Conservation (phyloP, 2,888 invertebrate species). For the Chydorus sphaericus region DNA sequence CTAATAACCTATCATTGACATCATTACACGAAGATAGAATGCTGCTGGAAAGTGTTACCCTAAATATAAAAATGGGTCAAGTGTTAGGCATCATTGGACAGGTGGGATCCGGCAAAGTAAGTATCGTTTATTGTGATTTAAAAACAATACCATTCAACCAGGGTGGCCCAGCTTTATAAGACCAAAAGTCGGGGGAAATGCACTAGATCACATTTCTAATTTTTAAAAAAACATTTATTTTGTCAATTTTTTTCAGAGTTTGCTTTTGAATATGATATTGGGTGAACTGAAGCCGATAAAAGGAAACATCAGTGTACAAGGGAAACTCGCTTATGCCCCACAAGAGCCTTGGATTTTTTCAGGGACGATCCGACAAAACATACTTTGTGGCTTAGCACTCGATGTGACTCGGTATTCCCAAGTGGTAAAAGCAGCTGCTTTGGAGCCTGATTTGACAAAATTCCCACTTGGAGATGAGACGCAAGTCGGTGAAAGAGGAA, state of each 20-base stretch:
- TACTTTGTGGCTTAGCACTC: conserved; percentile 20
- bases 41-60: no score
- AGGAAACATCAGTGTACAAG: conserved; percentile 29
- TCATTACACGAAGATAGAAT: no score
- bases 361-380: conserved; percentile 21
- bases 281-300: conserved; percentile 30
- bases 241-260: conserved; percentile 17
- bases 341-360: conserved; percentile 21
- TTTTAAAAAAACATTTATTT: not conserved
- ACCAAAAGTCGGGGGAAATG: no score
- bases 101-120: conserved; percentile 70
- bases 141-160: no score
- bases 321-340: conserved; percentile 34
- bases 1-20: no score
- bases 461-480: conserved; percentile 73
- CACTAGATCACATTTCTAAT: no score
- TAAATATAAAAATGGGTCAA: conserved; percentile 19
- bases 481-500: conserved; percentile 70
- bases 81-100: conserved; percentile 69
- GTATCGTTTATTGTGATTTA: not conserved
- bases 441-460: conserved; percentile 54
- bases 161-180: no score
- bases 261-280: conserved; percentile 27
- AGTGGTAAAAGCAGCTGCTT: conserved; percentile 51
- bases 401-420: conserved; percentile 44